Conservation (phyloP, 1,140 invertebrate species). For the Cotesia glomerata region DNA sequence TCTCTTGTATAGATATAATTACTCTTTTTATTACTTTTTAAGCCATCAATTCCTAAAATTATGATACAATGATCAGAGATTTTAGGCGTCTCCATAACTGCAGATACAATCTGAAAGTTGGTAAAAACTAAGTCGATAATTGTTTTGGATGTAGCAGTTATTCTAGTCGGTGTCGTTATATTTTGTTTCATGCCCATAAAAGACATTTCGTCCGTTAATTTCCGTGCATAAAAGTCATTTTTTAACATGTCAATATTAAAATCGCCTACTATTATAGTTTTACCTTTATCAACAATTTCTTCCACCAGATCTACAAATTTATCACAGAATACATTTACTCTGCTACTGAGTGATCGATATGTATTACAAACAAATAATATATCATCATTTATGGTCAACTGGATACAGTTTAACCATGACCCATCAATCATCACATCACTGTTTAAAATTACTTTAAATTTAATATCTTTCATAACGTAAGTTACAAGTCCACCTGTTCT, state of each 20-base stretch:
- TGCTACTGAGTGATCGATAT: constrained; percentile 13
- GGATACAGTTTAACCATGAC: background rate
- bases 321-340: constrained; percentile 5
- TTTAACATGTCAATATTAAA: constrained; percentile 13
- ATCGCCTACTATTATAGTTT: constrained; percentile 21
- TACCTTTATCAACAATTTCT: constrained; percentile 13
- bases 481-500: constrained; percentile 27
- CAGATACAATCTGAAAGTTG: background rate
- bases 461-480: constrained; percentile 24
- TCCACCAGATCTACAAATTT: constrained; percentile 4
- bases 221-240: background rate
- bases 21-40: background rate
- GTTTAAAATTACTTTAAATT: background rate
- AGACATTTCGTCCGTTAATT: background rate
- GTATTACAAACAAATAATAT: background rate
- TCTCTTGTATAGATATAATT: background rate
- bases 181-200: background rate
- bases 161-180: background rate
- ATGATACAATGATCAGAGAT: background rate
- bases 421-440: background rate
- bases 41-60: background rate
- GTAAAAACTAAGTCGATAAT: background rate
- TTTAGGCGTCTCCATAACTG: background rate
- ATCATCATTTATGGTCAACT: background rate
- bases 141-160: background rate